phyloP scores from a whole-genome alignment of 2,797 vertebrate genomes.

The Danio jaintianensis region DNA sequence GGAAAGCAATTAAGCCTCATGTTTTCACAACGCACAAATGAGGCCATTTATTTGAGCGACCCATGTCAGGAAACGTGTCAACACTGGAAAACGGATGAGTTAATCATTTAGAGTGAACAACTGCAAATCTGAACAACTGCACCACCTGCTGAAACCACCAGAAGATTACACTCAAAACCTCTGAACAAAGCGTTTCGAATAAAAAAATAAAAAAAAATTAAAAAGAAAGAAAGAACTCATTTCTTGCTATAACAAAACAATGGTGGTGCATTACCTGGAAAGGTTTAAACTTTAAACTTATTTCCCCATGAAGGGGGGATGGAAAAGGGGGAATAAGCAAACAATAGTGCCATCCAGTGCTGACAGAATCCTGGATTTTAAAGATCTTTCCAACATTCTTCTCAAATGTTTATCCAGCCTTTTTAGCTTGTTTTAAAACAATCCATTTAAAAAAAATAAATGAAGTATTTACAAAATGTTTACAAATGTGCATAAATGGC shows the following conservation, averaged over 20 bases:
- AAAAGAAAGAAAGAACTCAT: conserved; percentile 23
- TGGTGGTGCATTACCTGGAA: background rate
- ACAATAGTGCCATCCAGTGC: conserved; percentile 56
- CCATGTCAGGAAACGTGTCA: conserved; percentile 61
- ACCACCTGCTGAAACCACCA: conserved; percentile 20
- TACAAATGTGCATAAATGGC: conserved; percentile 68
- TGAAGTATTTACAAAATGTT: conserved; percentile 81
- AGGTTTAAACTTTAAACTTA: conserved; percentile 14
- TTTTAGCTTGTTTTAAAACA: conserved; percentile 85
- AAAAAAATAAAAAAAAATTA: conserved; percentile 15
- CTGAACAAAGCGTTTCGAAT: conserved; percentile 16
- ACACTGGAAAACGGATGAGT: conserved; percentile 67
- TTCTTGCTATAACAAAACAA: background rate
- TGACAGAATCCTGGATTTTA: conserved; percentile 83
- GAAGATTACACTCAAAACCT: background rate
- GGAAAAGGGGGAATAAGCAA: background rate
- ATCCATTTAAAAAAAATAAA: conserved; percentile 80
- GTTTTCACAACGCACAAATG: conserved; percentile 65
- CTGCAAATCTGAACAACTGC: conserved; percentile 51
- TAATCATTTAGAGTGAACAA: conserved; percentile 55
- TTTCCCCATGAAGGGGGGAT: background rate
- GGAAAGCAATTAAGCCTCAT: conserved; percentile 70
- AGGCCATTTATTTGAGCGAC: conserved; percentile 54
- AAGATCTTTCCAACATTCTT: conserved; percentile 76
- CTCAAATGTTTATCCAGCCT: conserved; percentile 81